Evolutionary conservation across 2,797 vertebrate genomes (phyloP), one percentile per base, ranked within the genome.

Genomic region (Discoglossus pictus): DNA sequence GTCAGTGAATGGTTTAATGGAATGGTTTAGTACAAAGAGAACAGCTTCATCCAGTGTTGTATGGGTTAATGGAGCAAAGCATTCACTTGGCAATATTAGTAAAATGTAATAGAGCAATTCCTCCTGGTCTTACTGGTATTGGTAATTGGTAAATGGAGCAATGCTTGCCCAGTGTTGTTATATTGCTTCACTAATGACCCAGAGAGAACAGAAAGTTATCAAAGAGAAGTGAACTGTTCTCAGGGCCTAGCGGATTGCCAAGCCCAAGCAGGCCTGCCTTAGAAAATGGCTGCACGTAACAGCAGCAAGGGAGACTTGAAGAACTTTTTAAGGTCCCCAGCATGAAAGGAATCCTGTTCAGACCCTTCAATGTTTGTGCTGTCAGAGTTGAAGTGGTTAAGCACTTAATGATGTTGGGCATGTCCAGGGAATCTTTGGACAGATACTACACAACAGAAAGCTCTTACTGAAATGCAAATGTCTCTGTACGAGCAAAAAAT

Each of bases 401-500:
- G 53, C 68, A 64, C 68, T 64, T 71, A 64, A 71, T 58, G 18
- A 58, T 70, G 52, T 63, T 63, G 61, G 59, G 58, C 68, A 70
- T 70, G 54, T 71, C 68, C 68, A 52, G 61, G 61, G 53, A 71
- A 62, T 50, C 52, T 71, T 71, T 64, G 43, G 68, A 52, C 61
- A 50, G 38, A 58, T 71, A 64, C 39, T 52, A 47, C 18, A 36
- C 53, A 58, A 71, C 61, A 59, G 47, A 71, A 71, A 59, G 38
- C 61, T 48, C 53, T 59, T 52, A 64, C 68, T 71, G 68, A 71
- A 71, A 71, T 71, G 68, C 68, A 71, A 71, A 71, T 71, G 36
- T 40, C 52, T 51, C 46, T 2, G 18, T 36, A 21, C 27, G 27
- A 51, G 27, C 36, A 13, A 51, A 18, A 59, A 71, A 65, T 71